Base-by-base conservation (phyloP, 2,113 vertebrate species). In the Podocnemis expansa region DNA sequence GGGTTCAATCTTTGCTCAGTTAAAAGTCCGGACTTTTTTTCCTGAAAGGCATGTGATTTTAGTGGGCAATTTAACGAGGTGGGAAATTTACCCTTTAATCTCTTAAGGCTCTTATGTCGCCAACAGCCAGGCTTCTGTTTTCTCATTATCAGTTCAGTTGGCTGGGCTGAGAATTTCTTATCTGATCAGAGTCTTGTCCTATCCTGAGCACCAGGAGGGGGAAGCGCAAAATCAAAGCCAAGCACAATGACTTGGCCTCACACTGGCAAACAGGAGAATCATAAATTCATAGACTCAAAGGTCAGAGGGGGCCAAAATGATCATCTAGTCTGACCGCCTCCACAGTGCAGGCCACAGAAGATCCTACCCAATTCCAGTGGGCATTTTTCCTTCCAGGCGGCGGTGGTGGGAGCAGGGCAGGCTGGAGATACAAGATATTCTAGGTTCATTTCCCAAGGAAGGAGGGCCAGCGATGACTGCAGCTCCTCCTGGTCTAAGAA, bases 1-100 rank as follows among this genome's bases (percentile, higher is more conserved):
- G 63, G 7, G 84, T 91, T 85, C 78, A 80, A 14, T 81, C 11
- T 70, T 6, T 58, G 76, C 55, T 34, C 55, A 24, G 45, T 73
- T 38, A 63, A 17, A 13, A 84, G 76, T 41, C 25, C 4, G 38
- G 51, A 14, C 17, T 52, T 43, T 45, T 75, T 27, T 45, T 29
- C 12, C 41, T 76, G 43, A 14, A 45, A 52, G 51, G 51, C 25
- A 2, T 2, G 25, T 38, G 45, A 31, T 1, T 4, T 8, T 0
- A 5, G 25, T 1, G 27, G 22, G 47, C 60, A 73, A 76, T 43
- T 0, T 3, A 10, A 25, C 63, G 1, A 51, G 22, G 16, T 85
- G 87, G 47, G 13, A 80, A 51, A 34, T 0, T 8, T 52, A 80
- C 54, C 49, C 34, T 12, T 56, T 49, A 80, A 73, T 41, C 63